Conservation (phyloP, 1,140 invertebrate genomes). For the Macrotrachela quadricornifera region DNA sequence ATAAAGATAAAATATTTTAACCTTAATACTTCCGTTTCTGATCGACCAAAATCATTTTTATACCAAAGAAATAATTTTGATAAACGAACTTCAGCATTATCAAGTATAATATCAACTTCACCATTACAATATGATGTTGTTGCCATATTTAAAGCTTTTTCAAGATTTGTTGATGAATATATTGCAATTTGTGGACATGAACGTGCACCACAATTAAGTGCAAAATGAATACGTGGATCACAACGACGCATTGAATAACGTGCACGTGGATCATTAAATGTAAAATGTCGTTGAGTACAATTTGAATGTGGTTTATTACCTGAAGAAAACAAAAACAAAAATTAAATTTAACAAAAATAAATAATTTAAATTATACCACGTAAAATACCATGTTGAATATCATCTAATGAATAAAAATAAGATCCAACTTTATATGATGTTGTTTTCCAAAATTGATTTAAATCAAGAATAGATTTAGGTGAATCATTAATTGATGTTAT, state of each 20-base stretch:
- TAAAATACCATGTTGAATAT: constrained; percentile 30
- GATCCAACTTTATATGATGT: constrained; percentile 15
- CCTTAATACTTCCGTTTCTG: no score
- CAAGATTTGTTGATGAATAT: background rate
- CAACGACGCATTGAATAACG: constrained; percentile 18
- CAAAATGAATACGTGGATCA: constrained; percentile 32
- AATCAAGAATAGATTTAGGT: no score
- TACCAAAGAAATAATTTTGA: constrained; percentile 8
- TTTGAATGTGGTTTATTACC: constrained; percentile 27
- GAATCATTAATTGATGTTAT: no score
- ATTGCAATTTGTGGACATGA: background rate
- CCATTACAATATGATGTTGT: background rate
- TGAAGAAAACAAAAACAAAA: constrained; percentile 9
- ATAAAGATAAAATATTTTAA: no score
- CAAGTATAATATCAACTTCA: background rate
- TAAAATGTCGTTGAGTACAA: constrained; percentile 19
- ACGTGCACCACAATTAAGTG: constrained; percentile 27
- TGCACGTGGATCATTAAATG: constrained; percentile 18
- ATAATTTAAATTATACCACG: constrained; percentile 15
- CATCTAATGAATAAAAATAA: constrained; percentile 21
- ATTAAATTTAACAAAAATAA: background rate
- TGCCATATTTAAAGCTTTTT: background rate
- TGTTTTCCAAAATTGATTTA: background rate
- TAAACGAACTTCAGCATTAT: background rate
- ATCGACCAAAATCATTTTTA: background rate